phyloP scores from a whole-genome alignment of 2,113 vertebrate species.

The Proteles cristata region DNA sequence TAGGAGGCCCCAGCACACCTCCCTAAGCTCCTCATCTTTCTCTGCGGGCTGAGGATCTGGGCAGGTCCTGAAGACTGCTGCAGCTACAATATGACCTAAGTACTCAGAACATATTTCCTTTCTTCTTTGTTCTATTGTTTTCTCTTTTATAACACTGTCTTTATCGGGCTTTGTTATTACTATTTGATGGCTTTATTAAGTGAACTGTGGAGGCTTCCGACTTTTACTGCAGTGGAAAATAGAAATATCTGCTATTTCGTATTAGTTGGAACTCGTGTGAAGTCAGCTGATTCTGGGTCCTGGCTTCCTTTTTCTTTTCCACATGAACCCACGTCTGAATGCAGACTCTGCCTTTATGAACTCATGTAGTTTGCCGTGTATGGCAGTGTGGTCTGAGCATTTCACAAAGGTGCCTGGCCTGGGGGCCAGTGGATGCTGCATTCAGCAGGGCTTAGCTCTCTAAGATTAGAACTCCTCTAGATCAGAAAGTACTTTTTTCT shows the following conservation, averaged over 20 bases:
- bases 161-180: not conserved
- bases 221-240: not conserved
- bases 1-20: not conserved
- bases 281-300: not conserved
- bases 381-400: not conserved
- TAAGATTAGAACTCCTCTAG: no score
- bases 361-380: rapidly evolving
- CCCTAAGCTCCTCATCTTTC: not conserved
- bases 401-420: not conserved
- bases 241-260: not conserved
- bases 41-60: not conserved
- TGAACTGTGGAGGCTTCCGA: not conserved
- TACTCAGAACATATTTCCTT: not conserved
- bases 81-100: no score
- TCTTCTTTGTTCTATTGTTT: not conserved
- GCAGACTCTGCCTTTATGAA: not conserved
- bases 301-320: not conserved
- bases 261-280: not conserved
- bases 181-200: not conserved
- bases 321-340: not conserved
- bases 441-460: not conserved
- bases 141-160: not conserved
- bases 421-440: rapidly evolving
- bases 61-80: not conserved
- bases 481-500: not conserved